These are phyloP conservation scores for Rhipidura dahli DNA, from an alignment of 2,113 vertebrate species.

Conservation along the genomic window DNA sequence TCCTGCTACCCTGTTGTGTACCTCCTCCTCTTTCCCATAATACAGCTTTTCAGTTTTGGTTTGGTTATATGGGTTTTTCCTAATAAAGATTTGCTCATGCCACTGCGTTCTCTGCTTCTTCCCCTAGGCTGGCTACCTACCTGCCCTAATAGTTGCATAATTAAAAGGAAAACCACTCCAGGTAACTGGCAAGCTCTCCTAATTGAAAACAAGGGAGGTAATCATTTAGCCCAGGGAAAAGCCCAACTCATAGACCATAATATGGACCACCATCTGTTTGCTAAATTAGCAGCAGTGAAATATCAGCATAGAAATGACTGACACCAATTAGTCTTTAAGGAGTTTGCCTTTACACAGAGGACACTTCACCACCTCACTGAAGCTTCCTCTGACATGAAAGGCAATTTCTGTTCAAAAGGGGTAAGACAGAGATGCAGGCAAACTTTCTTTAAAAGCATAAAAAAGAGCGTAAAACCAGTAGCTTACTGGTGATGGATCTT, in stretches of 20 bases:
- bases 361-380: not conserved
- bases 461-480: not conserved
- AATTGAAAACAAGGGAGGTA: slow-evolving; percentile 67
- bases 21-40: not conserved
- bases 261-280: slow-evolving; percentile 68
- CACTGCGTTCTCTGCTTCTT: not conserved
- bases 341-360: not conserved
- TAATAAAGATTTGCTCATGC: not conserved
- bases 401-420: not conserved
- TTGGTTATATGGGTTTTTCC: slow-evolving; percentile 5
- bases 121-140: slow-evolving; percentile 51
- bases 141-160: slow-evolving; percentile 59
- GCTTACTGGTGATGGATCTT: not conserved
- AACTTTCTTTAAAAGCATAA: not conserved
- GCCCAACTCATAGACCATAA: not conserved
- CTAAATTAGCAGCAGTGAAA: slow-evolving; percentile 59
- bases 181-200: slow-evolving; percentile 61
- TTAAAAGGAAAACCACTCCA: slow-evolving; percentile 69
- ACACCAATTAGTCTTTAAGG: not conserved
- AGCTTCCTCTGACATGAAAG: accelerated
- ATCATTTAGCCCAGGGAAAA: slow-evolving; percentile 68
- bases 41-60: not conserved
- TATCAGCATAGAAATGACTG: slow-evolving; percentile 56
- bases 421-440: not conserved
- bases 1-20: not conserved